Evolutionary conservation across 2,113 vertebrate species (phyloP).

Genomic region (Eubucco bourcierii): DNA sequence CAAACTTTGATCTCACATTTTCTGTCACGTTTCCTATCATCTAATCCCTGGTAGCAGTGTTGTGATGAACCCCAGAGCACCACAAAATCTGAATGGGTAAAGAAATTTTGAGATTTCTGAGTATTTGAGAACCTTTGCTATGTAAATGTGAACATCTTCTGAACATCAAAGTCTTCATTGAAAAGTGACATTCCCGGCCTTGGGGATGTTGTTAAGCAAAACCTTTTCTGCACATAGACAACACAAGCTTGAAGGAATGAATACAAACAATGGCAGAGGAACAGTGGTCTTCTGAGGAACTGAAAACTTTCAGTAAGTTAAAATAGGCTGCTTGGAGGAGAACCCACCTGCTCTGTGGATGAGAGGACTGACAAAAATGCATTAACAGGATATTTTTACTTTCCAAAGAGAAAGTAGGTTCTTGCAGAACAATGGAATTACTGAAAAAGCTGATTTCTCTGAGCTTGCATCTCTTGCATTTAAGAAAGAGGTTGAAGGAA

Average conservation of each 20-base stretch:
- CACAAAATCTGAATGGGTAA: fast-evolving
- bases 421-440: background rate
- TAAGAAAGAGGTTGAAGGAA: background rate
- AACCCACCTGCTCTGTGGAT: background rate
- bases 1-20: background rate
- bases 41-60: background rate
- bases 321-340: background rate
- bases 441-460: background rate
- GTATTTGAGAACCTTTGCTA: background rate
- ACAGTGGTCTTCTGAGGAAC: background rate
- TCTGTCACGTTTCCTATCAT: fast-evolving
- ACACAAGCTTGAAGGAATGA: background rate
- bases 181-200: background rate
- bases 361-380: background rate
- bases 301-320: background rate
- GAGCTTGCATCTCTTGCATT: background rate
- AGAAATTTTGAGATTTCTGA: fast-evolving
- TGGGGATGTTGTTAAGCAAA: background rate
- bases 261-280: background rate
- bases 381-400: background rate
- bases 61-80: fast-evolving
- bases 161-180: background rate
- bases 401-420: background rate
- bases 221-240: background rate
- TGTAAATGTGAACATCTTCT: background rate